phyloP scores from a whole-genome alignment of 2,113 vertebrate genomes.

The Crocuta crocuta region DNA sequence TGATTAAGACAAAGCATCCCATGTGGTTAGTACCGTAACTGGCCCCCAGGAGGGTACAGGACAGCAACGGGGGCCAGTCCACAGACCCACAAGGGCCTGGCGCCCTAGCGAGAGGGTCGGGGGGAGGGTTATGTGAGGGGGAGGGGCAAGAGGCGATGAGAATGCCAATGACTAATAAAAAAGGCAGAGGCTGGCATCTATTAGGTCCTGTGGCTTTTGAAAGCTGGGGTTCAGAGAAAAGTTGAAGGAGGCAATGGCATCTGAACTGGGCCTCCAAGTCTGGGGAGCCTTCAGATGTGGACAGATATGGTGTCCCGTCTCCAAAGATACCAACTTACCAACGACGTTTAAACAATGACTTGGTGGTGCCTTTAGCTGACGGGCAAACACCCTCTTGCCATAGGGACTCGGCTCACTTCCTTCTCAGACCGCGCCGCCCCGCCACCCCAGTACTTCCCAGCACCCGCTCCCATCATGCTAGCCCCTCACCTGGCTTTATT shows the following conservation, averaged over 20 bases:
- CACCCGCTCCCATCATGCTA: neutral
- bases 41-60: neutral
- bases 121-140: accelerated
- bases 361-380: neutral
- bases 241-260: no score
- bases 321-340: neutral
- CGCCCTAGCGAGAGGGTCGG: accelerated
- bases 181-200: neutral
- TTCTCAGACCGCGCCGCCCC: neutral
- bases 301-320: neutral
- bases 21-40: neutral
- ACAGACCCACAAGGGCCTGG: neutral
- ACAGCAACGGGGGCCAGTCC: neutral
- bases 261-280: neutral
- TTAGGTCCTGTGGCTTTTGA: neutral
- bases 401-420: neutral
- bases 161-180: neutral
- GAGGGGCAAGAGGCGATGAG: neutral
- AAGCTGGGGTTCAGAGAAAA: neutral
- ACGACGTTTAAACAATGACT: neutral
- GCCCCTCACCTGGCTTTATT: neutral
- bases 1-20: neutral
- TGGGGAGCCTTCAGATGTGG: neutral
- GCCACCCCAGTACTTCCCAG: neutral
- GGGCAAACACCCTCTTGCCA: neutral